Evolutionary conservation across 2,797 vertebrate species (phyloP).

Genomic region (Gymnothorax reevesii): DNA sequence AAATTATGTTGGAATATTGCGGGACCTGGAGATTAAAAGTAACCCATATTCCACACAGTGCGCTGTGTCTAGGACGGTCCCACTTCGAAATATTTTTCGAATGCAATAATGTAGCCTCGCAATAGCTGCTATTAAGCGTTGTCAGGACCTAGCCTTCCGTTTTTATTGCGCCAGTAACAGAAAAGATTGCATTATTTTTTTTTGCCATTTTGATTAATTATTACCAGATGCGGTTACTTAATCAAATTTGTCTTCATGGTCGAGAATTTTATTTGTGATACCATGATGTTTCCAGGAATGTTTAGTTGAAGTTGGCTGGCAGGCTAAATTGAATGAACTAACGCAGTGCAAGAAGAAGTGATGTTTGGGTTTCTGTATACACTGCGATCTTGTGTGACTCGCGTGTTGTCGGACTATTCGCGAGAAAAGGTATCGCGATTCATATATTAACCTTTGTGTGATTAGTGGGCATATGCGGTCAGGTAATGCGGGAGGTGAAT

Average conservation of each 20-base stretch:
- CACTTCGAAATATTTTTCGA: constrained; percentile 8
- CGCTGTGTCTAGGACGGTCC: constrained; percentile 18
- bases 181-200: background rate
- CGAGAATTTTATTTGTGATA: background rate
- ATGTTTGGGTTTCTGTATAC: background rate
- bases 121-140: background rate
- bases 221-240: background rate
- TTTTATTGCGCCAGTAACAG: background rate
- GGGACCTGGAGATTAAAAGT: constrained; percentile 21
- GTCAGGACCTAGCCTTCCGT: background rate
- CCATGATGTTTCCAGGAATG: background rate
- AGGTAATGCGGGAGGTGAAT: background rate
- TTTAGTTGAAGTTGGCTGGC: background rate
- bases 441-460: background rate
- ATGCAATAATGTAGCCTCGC: constrained; percentile 1
- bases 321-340: background rate
- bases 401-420: background rate
- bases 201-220: background rate
- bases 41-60: constrained; percentile 8
- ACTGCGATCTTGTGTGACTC: background rate
- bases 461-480: background rate
- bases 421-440: background rate
- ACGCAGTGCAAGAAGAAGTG: constrained; percentile 3
- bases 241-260: background rate
- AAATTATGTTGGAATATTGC: constrained; percentile 10